These are phyloP conservation scores for Thunnus albacares DNA, from an alignment of 2,797 vertebrate genomes.

Conservation along the genomic window DNA sequence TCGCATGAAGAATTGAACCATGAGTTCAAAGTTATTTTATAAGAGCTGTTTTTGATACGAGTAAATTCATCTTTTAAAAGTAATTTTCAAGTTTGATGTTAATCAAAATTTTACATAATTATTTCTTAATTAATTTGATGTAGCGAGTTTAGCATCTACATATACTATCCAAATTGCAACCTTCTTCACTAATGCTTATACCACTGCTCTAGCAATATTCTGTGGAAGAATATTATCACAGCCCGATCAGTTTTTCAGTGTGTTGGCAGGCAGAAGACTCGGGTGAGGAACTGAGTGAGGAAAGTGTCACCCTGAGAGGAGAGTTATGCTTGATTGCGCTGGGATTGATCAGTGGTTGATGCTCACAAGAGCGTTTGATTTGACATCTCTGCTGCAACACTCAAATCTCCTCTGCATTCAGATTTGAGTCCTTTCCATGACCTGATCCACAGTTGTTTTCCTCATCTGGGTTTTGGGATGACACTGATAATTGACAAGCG, in stretches of 20 bases:
- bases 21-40: neutral
- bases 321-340: conserved; percentile 77
- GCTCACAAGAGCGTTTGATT: conserved; percentile 82
- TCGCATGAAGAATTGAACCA: neutral
- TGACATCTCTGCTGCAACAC: conserved; percentile 78
- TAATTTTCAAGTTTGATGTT: conserved; percentile 11
- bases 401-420: conserved; percentile 76
- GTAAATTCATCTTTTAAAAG: neutral
- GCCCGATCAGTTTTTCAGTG: conserved; percentile 57
- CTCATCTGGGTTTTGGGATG: conserved; percentile 56
- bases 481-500: conserved; percentile 73
- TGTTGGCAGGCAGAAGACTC: conserved; percentile 64
- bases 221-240: conserved; percentile 28
- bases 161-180: conserved; percentile 33
- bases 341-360: conserved; percentile 80
- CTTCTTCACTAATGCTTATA: conserved; percentile 28
- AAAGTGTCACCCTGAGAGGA: conserved; percentile 81
- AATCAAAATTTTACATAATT: too few relatives aligned
- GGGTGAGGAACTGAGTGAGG: conserved; percentile 66
- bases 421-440: conserved; percentile 70
- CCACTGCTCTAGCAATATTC: conserved; percentile 27
- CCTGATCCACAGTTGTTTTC: conserved; percentile 73
- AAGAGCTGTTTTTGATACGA: neutral
- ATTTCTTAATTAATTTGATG: neutral
- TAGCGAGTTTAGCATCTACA: conserved; percentile 27